phyloP scores from a whole-genome alignment of 2,113 vertebrate genomes.

The Dicentrarchus labrax region DNA sequence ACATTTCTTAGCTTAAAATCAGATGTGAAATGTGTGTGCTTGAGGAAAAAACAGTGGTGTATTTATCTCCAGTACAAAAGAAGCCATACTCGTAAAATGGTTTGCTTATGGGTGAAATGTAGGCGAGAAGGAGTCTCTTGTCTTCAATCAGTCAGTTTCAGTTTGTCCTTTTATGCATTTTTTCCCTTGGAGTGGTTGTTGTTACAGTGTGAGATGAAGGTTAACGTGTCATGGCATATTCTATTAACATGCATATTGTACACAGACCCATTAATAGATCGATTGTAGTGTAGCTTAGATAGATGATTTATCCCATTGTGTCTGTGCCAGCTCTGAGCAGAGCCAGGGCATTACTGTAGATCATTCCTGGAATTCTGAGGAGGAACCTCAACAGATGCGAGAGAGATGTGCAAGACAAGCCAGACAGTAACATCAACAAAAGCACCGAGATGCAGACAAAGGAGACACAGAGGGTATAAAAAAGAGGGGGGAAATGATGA shows the following conservation, averaged over 20 bases:
- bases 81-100: background rate
- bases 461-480: slow-evolving; percentile 12
- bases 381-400: slow-evolving; percentile 54
- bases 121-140: background rate
- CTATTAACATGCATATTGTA: slow-evolving; percentile 38
- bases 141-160: slow-evolving; percentile 28
- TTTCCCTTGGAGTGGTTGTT: background rate
- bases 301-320: slow-evolving; percentile 51
- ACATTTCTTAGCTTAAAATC: slow-evolving; percentile 28
- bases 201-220: slow-evolving; percentile 19
- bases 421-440: slow-evolving; percentile 65
- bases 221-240: slow-evolving; percentile 15
- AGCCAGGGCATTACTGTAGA: slow-evolving; percentile 48
- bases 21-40: slow-evolving; percentile 22
- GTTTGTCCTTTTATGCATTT: slow-evolving; percentile 12
- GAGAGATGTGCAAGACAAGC: slow-evolving; percentile 39
- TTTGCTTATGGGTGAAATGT: slow-evolving; percentile 19
- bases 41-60: slow-evolving; percentile 18
- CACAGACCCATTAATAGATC: slow-evolving; percentile 29
- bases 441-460: slow-evolving; percentile 31
- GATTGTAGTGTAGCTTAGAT: slow-evolving; percentile 47
- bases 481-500: background rate
- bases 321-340: slow-evolving; percentile 45
- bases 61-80: slow-evolving; percentile 18
- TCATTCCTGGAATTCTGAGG: slow-evolving; percentile 65